Base-by-base conservation (phyloP, 2,113 vertebrate species). In the Ceratotherium simum region DNA sequence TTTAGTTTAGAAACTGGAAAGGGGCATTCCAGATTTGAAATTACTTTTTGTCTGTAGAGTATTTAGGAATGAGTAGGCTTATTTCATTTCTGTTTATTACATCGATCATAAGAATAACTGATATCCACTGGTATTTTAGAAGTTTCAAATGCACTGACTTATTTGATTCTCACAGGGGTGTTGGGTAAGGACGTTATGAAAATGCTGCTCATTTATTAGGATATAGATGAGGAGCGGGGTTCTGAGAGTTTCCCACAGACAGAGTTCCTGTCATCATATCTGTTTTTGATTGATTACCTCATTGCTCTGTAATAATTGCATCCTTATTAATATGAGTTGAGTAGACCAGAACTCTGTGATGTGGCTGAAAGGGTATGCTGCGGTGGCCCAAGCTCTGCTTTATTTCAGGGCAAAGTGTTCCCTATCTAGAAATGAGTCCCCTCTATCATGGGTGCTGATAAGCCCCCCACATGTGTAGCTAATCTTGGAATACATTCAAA, bases 1-100 rank as follows among this genome's bases (percentile, higher is more conserved):
- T 88, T 65, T 31, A 96, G 89, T n/a, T 36, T n/a, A 79, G 33
- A 89, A 73, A 78, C n/a, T 60, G 16, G 51, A 80, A 95, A 51
- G 46, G 12, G 10, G 1, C 2, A 10, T 95, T 94, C 60, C 4
- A 54, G 20, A 36, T 62, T 67, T 75, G 25, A 17, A 79, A 91
- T 97, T 83, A 36, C 36, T 87, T 98, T 92, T 48, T 8, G 54
- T 93, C 51, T 60, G 7, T 39, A 58, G 8, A 62, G 10, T 78
- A 76, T 67, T 91, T 86, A 69, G n/a, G 25, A 92, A 90, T 83
- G 33, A 87, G n/a, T 79, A 39, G 23, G 6, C 14, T 78, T 80
- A 54, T 91, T 95, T 96, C 9, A 58, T 89, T 93, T 51, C 14
- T 92, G 31, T 58, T 90, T 73, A 75, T 78, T 42, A 70, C 8